A percentile compares a stretch with the other conserved stretches of the same genome.
phyloP scores from a whole-genome alignment of 2,888 invertebrate genomes.

The Volucella inflata region DNA sequence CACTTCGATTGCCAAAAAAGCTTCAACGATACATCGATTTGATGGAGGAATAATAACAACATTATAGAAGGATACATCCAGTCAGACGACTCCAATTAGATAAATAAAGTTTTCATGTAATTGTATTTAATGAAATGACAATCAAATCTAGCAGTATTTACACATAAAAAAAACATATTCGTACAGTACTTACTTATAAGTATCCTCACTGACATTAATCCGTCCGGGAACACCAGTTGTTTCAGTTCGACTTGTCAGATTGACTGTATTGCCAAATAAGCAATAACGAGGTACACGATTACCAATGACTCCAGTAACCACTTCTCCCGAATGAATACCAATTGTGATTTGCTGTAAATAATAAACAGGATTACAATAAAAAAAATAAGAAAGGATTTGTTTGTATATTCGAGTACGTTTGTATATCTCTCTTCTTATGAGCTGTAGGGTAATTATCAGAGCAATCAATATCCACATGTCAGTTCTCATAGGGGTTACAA shows the following conservation, averaged over 20 bases:
- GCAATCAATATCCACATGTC: constrained; percentile 34
- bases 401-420: not conserved
- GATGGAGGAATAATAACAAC: constrained; percentile 85
- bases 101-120: constrained; percentile 6
- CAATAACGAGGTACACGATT: constrained; percentile 97
- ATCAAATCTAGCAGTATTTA: constrained; percentile 10
- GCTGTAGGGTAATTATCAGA: constrained; percentile 19
- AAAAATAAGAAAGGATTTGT: constrained; percentile 7
- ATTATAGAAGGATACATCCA: not conserved
- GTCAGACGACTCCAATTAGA: constrained; percentile 44
- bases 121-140: not conserved
- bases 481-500: constrained; percentile 7
- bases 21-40: constrained; percentile 90
- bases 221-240: constrained; percentile 94
- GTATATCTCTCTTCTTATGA: not conserved
- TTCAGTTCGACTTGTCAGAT: constrained; percentile 96
- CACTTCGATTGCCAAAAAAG: constrained; percentile 87
- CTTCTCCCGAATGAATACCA: constrained; percentile 97
- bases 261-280: constrained; percentile 97
- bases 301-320: constrained; percentile 97
- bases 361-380: constrained; percentile 57
- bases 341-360: constrained; percentile 92
- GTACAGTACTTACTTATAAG: constrained; percentile 89
- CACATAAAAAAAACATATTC: constrained; percentile 3
- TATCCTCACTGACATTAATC: constrained; percentile 96